Percentiles rank a stretch among this genome's conserved stretches.
These are phyloP conservation scores for Graphium colonna DNA, from an alignment of 2,888 invertebrate species.

Conservation along the genomic window DNA sequence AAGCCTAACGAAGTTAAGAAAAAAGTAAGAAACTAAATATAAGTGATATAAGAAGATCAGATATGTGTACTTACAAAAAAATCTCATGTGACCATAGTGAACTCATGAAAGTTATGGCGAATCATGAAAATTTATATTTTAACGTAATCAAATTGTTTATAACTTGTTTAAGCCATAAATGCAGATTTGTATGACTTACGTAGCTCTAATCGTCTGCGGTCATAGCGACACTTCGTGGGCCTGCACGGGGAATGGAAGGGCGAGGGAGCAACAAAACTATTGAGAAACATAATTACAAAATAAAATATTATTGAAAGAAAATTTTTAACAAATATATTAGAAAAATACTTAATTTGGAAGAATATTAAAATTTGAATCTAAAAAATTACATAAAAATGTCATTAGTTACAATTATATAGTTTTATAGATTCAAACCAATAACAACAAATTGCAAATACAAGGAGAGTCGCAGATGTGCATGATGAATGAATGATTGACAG, in stretches of 20 bases:
- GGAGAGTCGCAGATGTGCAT: slow-evolving; percentile 5
- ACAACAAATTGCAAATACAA: background rate
- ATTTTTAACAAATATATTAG: background rate
- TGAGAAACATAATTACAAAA: too few species aligned
- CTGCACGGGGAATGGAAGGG: slow-evolving; percentile 45
- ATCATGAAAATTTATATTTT: too few species aligned
- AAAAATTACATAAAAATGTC: slow-evolving; percentile 3
- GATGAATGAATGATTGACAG: background rate
- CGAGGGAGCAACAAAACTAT: slow-evolving; percentile 2
- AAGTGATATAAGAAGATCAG: too few species aligned
- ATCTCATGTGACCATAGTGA: too few species aligned
- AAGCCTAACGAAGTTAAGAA: too few species aligned
- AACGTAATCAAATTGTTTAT: too few species aligned
- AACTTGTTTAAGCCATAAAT: too few species aligned
- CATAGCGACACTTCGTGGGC: slow-evolving; percentile 66
- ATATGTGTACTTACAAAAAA: too few species aligned
- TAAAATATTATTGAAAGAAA: background rate
- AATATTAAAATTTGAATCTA: slow-evolving; percentile 1
- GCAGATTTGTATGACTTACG: background rate
- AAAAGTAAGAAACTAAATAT: too few species aligned
- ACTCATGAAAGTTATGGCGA: too few species aligned
- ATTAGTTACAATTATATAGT: slow-evolving; percentile 1
- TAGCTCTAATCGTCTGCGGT: slow-evolving; percentile 1
- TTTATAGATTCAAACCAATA: slow-evolving; percentile 6
- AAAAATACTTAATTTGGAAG: background rate